phyloP scores from a whole-genome alignment of 2,888 invertebrate genomes.

The Clivina fossor region DNA sequence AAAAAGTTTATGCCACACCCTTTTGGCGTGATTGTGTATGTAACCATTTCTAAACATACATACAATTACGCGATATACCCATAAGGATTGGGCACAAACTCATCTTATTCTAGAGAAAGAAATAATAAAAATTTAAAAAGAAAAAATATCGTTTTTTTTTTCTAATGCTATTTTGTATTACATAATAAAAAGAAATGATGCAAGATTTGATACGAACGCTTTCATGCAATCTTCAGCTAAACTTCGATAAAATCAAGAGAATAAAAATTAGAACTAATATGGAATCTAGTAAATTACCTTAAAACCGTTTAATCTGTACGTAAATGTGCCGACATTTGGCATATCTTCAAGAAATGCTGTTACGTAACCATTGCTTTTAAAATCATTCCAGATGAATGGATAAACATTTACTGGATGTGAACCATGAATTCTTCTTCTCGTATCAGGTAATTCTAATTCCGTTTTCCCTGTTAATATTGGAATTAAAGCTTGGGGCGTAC shows the following conservation, averaged over 20 bases:
- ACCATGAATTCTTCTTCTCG: conserved; percentile 67
- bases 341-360: conserved; percentile 88
- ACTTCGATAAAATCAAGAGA: neutral
- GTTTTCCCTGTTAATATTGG: conserved; percentile 84
- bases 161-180: too few species aligned
- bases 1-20: too few species aligned
- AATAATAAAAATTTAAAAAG: too few species aligned
- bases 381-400: conserved; percentile 85
- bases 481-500: conserved; percentile 83
- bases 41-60: too few species aligned
- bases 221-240: conserved; percentile 1
- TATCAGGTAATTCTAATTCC: conserved; percentile 86
- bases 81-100: too few species aligned
- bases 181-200: too few species aligned
- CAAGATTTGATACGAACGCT: conserved; percentile 5
- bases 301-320: conserved; percentile 88
- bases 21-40: too few species aligned
- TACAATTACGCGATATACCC: too few species aligned
- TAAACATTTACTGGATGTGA: conserved; percentile 72
- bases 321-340: conserved; percentile 82
- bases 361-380: conserved; percentile 68
- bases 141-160: too few species aligned
- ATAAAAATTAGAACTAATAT: conserved; percentile 1
- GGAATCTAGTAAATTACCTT: conserved; percentile 49
- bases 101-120: too few species aligned